A percentile compares a stretch with the other conserved stretches of the same genome.
These are phyloP conservation scores for Oxygymnocypris stewartii DNA, from an alignment of 2,113 vertebrate species.

Conservation along the genomic window DNA sequence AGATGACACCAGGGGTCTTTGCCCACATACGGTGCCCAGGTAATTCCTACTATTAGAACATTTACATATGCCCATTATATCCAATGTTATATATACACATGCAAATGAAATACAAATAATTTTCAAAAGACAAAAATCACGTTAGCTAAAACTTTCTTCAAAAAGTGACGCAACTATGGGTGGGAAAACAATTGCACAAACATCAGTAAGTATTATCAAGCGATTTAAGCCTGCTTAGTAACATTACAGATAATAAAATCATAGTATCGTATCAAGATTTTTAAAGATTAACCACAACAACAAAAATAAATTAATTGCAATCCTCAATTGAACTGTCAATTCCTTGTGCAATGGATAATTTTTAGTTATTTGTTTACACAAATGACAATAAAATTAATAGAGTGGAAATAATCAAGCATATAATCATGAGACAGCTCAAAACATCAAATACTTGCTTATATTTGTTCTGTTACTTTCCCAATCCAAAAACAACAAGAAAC, in stretches of 20 bases:
- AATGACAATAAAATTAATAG: neutral
- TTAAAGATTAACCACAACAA: too few relatives aligned
- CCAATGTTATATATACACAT: neutral
- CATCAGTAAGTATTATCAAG: neutral
- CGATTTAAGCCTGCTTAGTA: too few relatives aligned
- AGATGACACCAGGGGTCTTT: neutral
- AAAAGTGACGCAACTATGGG: neutral
- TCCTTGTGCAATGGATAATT: too few relatives aligned
- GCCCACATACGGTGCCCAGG: neutral
- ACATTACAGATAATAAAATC: too few relatives aligned
- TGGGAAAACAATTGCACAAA: neutral
- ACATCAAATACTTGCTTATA: neutral
- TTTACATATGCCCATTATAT: neutral
- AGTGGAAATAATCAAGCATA: neutral
- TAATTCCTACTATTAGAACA: neutral
- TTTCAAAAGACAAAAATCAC: neutral
- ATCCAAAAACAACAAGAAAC: slow-evolving; percentile 3
- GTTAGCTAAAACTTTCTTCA: neutral
- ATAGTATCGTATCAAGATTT: too few relatives aligned
- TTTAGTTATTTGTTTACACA: neutral
- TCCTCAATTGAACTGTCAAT: neutral
- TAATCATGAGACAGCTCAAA: neutral
- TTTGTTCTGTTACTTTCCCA: neutral
- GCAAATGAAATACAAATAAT: neutral
- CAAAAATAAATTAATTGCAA: too few relatives aligned